Base-by-base conservation (phyloP, 1,140 invertebrate genomes). In the Pseudomyrmex pallidus region DNA sequence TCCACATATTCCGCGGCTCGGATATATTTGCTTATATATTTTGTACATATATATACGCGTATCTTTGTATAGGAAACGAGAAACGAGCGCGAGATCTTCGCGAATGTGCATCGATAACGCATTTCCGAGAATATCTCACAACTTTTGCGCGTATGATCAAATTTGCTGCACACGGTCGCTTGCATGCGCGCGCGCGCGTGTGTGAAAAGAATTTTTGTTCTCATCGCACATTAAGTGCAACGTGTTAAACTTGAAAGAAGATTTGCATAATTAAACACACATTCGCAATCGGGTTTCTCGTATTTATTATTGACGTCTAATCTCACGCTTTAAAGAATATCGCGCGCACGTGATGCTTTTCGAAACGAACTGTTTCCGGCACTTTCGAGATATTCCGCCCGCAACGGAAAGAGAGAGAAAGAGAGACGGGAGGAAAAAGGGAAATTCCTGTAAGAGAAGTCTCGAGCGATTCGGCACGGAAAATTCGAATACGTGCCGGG, bases 401-500 rank as follows among this genome's bases (percentile, higher is more conserved):
- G 59, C 20, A 68, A 48, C 25, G 52, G 25, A 78, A 78, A 48
- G 59, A 46, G 20, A 54, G 48, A 48, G 57, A 46, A 15, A 54
- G 48, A 48, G 57, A 70, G 63, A 3, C 13, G 9, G 1, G 2
- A 2, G 10, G 35, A n/a, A 12, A 9, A 15, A 8, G 63, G 50
- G 25, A 35, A 44, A 52, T 57, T 83, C 56, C 64, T 56, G 50
- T 50, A 66, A 63, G 70, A 74, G 46, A 76, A 68, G 80, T 68
- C 64, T 82, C 54, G 15, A 25, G 64, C 44, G 83, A 74, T 74
- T 35, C 64, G 46, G 1, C 52, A 61, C 22, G 54, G 64, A 80
- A 86, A 78, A 87, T 87, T 87, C 73, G 86, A 87, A 87, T 87
- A 87, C 82, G 85, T 66, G 68, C 13, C 22, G 74, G 82, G 68